Evolutionary conservation across 2,888 invertebrate genomes (phyloP).

Genomic region (Crioceris asparagi): DNA sequence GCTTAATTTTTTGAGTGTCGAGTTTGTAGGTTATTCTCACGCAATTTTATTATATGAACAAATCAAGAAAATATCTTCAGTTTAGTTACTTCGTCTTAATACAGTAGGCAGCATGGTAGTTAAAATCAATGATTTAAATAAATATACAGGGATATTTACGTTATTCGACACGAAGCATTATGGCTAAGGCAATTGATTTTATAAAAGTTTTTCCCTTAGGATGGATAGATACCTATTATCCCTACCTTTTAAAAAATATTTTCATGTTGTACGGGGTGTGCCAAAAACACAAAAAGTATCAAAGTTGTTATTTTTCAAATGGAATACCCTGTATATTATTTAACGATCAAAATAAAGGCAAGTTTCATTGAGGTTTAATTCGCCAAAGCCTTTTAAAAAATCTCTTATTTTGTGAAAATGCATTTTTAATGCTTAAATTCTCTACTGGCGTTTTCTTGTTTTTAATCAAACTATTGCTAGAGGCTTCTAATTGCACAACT

Average conservation of each 20-base stretch:
- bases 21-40: too few relatives aligned
- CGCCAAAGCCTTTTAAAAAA: neutral
- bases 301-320: too few relatives aligned
- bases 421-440: neutral
- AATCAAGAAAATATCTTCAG: too few relatives aligned
- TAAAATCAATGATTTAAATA: too few relatives aligned
- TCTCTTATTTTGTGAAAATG: neutral
- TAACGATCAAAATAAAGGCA: neutral
- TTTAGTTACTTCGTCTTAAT: too few relatives aligned
- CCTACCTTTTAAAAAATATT: neutral
- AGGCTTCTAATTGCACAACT: neutral
- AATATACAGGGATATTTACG: too few relatives aligned
- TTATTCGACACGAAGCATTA: neutral
- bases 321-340: constrained; percentile 1
- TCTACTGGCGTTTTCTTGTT: constrained; percentile 1
- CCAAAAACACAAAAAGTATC: neutral
- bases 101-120: too few relatives aligned
- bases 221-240: too few relatives aligned
- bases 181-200: neutral
- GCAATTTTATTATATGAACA: too few relatives aligned
- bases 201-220: neutral
- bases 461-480: neutral
- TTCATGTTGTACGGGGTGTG: neutral
- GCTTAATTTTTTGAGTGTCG: too few relatives aligned
- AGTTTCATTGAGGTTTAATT: neutral